Percentiles rank a stretch among this genome's conserved stretches.
Evolutionary conservation across 1,140 invertebrate species (phyloP).

Genomic region (Sycobia sp.): DNA sequence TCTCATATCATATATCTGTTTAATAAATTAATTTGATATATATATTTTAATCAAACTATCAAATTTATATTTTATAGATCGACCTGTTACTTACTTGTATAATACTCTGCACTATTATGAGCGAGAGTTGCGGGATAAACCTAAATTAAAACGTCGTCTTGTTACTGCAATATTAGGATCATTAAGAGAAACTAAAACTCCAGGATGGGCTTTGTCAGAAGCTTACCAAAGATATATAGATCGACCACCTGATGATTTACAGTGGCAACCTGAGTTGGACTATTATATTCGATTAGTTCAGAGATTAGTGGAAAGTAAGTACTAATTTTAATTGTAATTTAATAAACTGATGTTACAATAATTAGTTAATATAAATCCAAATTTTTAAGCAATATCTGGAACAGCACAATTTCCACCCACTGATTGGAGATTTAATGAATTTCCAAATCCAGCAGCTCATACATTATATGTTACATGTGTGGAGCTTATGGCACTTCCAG

Average conservation of each 20-base stretch:
- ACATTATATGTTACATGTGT: slow-evolving; percentile 92
- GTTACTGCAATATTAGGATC: slow-evolving; percentile 87
- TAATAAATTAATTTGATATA: too few species aligned
- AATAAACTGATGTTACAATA: not conserved
- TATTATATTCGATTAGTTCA: slow-evolving; percentile 86
- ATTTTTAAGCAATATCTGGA: slow-evolving; percentile 72
- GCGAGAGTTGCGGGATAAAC: slow-evolving; percentile 78
- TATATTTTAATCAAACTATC: not conserved
- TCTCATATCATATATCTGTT: too few species aligned
- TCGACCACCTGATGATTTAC: slow-evolving; percentile 68
- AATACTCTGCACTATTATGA: slow-evolving; percentile 97
- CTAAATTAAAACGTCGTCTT: slow-evolving; percentile 81
- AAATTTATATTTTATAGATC: slow-evolving; percentile 69
- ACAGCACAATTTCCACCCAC: slow-evolving; percentile 82
- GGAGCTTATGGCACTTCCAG: slow-evolving; percentile 90
- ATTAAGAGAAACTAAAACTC: slow-evolving; percentile 80
- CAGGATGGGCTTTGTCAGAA: slow-evolving; percentile 87
- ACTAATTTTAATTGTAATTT: not conserved
- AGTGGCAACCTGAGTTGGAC: slow-evolving; percentile 86
- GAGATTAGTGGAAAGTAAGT: slow-evolving; percentile 82
- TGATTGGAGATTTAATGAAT: slow-evolving; percentile 97
- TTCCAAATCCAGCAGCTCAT: slow-evolving; percentile 92
- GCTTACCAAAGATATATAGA: slow-evolving; percentile 79
- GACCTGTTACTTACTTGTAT: slow-evolving; percentile 93
- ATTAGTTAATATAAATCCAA: not conserved